Base-by-base conservation (phyloP, 2,888 invertebrate species). In the Papilio gigon region DNA sequence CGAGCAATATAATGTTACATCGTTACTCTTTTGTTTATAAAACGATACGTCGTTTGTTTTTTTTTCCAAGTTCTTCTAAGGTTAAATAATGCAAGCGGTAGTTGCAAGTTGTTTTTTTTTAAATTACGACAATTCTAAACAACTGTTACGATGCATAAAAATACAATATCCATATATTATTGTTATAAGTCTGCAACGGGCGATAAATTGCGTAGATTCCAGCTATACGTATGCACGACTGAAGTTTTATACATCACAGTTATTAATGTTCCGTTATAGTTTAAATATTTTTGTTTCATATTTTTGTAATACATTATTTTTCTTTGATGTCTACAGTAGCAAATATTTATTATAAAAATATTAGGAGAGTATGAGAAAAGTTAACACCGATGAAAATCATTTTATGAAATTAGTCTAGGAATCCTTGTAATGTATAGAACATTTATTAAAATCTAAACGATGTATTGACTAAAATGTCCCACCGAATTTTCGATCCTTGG, bases 161-260 rank as follows among this genome's bases (percentile, higher is more conserved):
- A 27, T 53, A 14, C 14, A 25, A 50, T 47, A 47, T 25, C 47
- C 47, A 22, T 47, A 25, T 25, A 4, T n/a, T 27, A 53, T 14
- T 50, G 3, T 25, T 50, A 22, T 25, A 25, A 25, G 50, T 27
- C 25, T 27, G 27, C 25, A 53, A 27, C 27, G n/a, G 8, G 25
- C 14, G 27, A 27, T 53, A 50, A 59, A 37, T 59, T 37, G 12
- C 59, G 22, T 6, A 59, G 59, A 8, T 59, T 37, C 37, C 8
- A 22, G 22, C 20, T 37, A 59, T 20, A n/a, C n/a, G n/a, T n/a
- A 22, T 59, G 20, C 37, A 37, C 59, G 9, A 11, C 8, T 12
- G 20, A 59, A 59, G 22, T 59, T 25, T 37, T 33, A 59, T 37
- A 22, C 20, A 22, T 59, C 17, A 37, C 22, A 59, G 33, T 59